Evolutionary conservation across 2,888 invertebrate species (phyloP).

Genomic region (Diaperis boleti): DNA sequence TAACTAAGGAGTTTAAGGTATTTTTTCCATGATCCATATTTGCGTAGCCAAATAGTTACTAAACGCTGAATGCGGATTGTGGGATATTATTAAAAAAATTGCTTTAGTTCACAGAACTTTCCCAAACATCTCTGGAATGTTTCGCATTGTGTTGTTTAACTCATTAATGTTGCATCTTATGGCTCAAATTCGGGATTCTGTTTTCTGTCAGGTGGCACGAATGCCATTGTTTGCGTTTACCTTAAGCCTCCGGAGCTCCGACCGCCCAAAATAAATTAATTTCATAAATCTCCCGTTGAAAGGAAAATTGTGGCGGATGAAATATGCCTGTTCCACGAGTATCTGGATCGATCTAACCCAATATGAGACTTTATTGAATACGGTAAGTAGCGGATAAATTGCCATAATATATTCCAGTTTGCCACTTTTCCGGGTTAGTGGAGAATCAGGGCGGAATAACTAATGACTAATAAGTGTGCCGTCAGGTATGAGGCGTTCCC

Average conservation of each 20-base stretch:
- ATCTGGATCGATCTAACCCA: slow-evolving; percentile 30
- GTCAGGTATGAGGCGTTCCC: slow-evolving; percentile 14
- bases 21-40: too few species aligned
- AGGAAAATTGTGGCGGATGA: slow-evolving; percentile 30
- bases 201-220: not conserved
- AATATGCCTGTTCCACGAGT: slow-evolving; percentile 24
- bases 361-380: slow-evolving; percentile 42
- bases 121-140: not conserved
- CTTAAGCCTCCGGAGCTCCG: slow-evolving; percentile 11
- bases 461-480: slow-evolving; percentile 41
- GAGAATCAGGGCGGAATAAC: slow-evolving; percentile 44
- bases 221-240: slow-evolving; percentile 13
- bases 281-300: slow-evolving; percentile 32
- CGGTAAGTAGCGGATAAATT: slow-evolving; percentile 38
- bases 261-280: slow-evolving; percentile 29
- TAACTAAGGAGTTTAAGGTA: too few species aligned
- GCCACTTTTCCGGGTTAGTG: slow-evolving; percentile 46
- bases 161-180: slow-evolving; percentile 5
- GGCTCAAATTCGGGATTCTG: not conserved
- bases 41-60: too few species aligned
- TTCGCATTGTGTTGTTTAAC: not conserved
- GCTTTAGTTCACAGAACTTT: not conserved
- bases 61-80: too few species aligned
- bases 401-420: slow-evolving; percentile 40
- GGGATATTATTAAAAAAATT: not conserved